These are phyloP conservation scores for Elanus axillaris DNA, from an alignment of 2,113 vertebrate genomes.

Conservation along the genomic window DNA sequence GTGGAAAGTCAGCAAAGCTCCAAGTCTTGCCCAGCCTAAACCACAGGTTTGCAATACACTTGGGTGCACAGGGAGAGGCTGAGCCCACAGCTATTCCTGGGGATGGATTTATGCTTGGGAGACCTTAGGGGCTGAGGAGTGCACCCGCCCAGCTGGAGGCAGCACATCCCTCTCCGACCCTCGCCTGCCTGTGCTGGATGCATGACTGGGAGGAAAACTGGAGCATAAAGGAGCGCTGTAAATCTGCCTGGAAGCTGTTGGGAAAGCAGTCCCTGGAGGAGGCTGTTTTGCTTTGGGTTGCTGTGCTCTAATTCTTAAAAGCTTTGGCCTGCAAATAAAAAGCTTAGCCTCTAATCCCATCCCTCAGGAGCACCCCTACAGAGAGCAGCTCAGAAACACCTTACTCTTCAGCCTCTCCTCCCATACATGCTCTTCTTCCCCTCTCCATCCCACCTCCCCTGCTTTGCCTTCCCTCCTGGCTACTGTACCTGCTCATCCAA, in stretches of 20 bases:
- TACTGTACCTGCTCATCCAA: background rate
- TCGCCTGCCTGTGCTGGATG: background rate
- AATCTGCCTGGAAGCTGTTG: constrained; percentile 19
- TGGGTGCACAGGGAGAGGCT: fast-evolving
- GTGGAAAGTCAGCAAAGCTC: background rate
- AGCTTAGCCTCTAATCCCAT: background rate
- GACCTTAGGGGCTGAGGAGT: background rate
- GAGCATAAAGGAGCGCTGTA: background rate
- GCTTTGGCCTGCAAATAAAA: constrained; percentile 42
- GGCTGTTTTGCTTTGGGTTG: background rate
- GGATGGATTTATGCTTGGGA: background rate
- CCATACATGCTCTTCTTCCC: background rate
- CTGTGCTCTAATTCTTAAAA: constrained; percentile 48
- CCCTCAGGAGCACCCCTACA: background rate
- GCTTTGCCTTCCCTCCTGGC: background rate
- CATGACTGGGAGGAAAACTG: constrained; percentile 15
- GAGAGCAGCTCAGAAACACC: constrained; percentile 10
- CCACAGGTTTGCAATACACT: background rate
- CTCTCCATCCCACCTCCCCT: background rate
- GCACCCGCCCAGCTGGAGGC: background rate
- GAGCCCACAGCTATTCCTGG: background rate
- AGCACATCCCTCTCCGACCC: background rate
- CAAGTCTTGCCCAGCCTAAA: background rate
- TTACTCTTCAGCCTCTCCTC: background rate
- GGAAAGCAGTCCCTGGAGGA: constrained; percentile 12